Conservation (phyloP, 1,140 invertebrate species). For the Archivesica marissinica region DNA sequence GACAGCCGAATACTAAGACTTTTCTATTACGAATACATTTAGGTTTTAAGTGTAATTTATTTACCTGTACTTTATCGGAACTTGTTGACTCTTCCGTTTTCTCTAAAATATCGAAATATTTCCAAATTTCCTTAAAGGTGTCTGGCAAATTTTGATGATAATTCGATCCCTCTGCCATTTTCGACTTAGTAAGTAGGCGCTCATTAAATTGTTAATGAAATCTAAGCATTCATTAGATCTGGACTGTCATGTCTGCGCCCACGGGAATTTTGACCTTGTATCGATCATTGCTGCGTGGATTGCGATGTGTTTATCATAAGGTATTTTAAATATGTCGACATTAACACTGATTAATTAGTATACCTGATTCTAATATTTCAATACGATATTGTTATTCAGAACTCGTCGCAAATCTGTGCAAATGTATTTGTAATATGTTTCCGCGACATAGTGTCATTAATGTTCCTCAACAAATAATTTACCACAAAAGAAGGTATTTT, state of each 20-base stretch:
- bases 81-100: constrained; percentile 67
- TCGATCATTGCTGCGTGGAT: constrained; percentile 40
- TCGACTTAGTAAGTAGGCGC: constrained; percentile 2
- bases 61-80: constrained; percentile 72
- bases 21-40: background rate
- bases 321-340: constrained; percentile 1
- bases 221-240: background rate
- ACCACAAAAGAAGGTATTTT: no score
- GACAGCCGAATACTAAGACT: background rate
- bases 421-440: no score
- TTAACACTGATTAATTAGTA: background rate
- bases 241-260: constrained; percentile 49
- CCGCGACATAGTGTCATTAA: no score
- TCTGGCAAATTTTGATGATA: constrained; percentile 61
- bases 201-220: background rate
- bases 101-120: constrained; percentile 63
- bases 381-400: no score
- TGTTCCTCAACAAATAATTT: no score
- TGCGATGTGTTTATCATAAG: constrained; percentile 40
- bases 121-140: constrained; percentile 67
- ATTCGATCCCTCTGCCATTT: constrained; percentile 33
- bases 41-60: no score
- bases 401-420: no score
- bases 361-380: no score
- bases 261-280: constrained; percentile 59